Base-by-base conservation (phyloP, 2,888 invertebrate species). In the Drosophila setosimentum region DNA sequence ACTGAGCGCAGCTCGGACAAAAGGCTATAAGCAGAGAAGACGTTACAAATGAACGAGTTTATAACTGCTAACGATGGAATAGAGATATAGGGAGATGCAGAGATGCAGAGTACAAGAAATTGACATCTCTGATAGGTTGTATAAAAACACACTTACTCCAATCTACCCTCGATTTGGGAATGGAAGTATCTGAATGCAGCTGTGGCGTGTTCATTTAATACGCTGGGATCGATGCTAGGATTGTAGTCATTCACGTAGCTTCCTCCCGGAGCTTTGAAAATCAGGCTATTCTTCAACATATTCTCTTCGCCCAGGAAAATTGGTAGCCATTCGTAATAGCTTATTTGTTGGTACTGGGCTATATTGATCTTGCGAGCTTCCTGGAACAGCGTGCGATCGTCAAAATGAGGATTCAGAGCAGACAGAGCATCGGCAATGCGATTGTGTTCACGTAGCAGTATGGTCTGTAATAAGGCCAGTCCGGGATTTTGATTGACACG, bases 141-240 rank as follows among this genome's bases (percentile, higher is more conserved):
- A 5, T n/a, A 1, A 16, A 8, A 16, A 16, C 29, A 16, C 65
- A 91, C 93, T 92, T 91, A 94, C 94, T 94, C 93, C 48, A 94
- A 82, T 77, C 92, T 88, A 30, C 94, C 94, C 69, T 93, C 94
- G 66, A 96, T 94, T 79, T 95, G 93, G 1, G 95, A 94, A 91
- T 96, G 96, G 77, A 95, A 95, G 85, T 95, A 94, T 90, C 96
- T 93, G 87, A 95, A 95, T 0, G 95, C 96, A 24, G 95, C 95
- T 0, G 95, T 94, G 1, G 95, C 95, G 87, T 96, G 96, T 61
- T 94, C 94, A 90, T 95, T 95, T 1, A 94, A 90, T 3, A 95
- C 94, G 0, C 94, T 93, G 2, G 95, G 94, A 92, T 95, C 94
- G 51, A 95, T 93, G 40, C 91, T 92, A 45, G 89, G 72, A 82